Base-by-base conservation (phyloP, 1,140 invertebrate species). In the Drosophila biarmipes region DNA sequence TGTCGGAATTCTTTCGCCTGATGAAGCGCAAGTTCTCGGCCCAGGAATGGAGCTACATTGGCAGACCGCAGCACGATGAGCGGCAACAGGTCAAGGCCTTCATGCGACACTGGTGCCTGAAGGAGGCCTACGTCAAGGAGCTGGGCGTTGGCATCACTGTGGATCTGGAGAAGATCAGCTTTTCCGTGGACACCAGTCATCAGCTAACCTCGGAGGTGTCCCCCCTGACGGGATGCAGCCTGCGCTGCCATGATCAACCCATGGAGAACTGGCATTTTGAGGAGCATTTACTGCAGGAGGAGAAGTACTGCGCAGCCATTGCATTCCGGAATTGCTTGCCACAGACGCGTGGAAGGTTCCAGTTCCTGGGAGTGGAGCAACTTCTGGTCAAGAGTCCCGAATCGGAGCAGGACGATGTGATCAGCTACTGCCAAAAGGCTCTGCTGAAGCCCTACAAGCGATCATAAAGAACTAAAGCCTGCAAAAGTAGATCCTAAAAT, bases 111-210 rank as follows among this genome's bases (percentile, higher is more conserved):
- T 99, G 98, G 98, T 96, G 96, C 73, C 93, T 99, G n/a, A 99
- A 99, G 93, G 98, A 99, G 92, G 97, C 97, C 92, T 98, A 98
- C 91, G 96, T 98, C 0, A 99, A 99, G 93, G 97, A 98, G 61
- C 93, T 96, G 46, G 98, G 98, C 19, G 93, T 96, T 15, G 98
- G 98, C 24, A 95, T 99, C 42, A 95, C 95, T 0, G 93, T 96
- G 73, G 94, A 97, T 80, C 93, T 99, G 19, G 92, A 94, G 72
- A 93, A 95, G 68, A 94, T 99, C 21, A 90, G 79, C 61, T 99
- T 99, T 92, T 89, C 93, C 66, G 93, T 96, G 12, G 90, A 24
- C 93, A 93, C 55, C 93, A 94, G 21, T 68, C 92, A 42, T 55
- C 78, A 87, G 19, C 86, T 93, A 57, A 77, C 42, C 1, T 61